phyloP scores from a whole-genome alignment of 2,888 invertebrate species.

The Ligdia adustata region DNA sequence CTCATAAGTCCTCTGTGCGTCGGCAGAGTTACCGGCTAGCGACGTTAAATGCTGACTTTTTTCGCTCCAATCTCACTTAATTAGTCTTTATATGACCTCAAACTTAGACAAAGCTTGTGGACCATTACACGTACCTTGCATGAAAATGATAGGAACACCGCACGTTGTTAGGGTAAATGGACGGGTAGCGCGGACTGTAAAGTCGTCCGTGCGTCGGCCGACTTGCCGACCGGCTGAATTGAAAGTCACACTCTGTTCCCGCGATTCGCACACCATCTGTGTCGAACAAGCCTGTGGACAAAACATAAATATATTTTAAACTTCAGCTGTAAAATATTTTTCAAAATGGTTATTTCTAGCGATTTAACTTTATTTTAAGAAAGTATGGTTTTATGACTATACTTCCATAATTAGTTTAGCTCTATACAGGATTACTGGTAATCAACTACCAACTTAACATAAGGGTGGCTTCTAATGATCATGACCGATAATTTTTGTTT shows the following conservation, averaged over 20 bases:
- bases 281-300: constrained; percentile 88
- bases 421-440: no score
- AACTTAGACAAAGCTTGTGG: no score
- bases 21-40: constrained; percentile 88
- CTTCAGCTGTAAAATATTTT: no score
- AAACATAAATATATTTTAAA: constrained; percentile 1
- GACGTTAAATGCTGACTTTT: constrained; percentile 93
- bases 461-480: no score
- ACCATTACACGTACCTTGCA: constrained; percentile 92
- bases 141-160: constrained; percentile 95
- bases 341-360: no score
- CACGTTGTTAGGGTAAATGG: constrained; percentile 96
- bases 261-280: constrained; percentile 90
- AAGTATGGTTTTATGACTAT: no score
- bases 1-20: constrained; percentile 93
- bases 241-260: constrained; percentile 93
- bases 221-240: constrained; percentile 90
- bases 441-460: no score
- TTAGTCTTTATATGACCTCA: no score
- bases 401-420: no score
- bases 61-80: constrained; percentile 88
- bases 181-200: constrained; percentile 97
- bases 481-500: no score
- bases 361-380: no score
- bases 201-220: constrained; percentile 89